Base-by-base conservation (phyloP, 2,888 invertebrate species). In the Adelognathus sp. region DNA sequence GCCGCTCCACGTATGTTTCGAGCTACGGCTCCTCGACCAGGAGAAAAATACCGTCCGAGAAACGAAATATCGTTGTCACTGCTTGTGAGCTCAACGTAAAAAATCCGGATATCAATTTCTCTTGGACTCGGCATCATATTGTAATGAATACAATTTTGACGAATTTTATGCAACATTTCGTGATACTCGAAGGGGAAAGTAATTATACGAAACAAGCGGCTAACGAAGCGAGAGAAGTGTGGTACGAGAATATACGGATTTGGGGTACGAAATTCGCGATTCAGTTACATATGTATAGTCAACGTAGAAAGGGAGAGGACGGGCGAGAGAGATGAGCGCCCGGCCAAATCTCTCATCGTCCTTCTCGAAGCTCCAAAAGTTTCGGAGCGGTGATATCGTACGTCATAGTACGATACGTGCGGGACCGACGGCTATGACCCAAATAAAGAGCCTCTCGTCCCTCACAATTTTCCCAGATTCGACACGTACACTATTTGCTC, bases 381-480 rank as follows among this genome's bases (percentile, higher is more conserved):
- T 74, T 74, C 52, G 46, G n/a, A n/a, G 36, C 69, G 41, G 63
- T 56, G 73, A 78, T 78, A 69, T 73, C 63, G 29, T 58, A 70
- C 70, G 70, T 76, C 64, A 50, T 33, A 63, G 69, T 69, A 73
- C 63, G 72, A 67, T 66, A 67, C 61, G 56, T 41, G 16, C 61
- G 36, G 36, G 46, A 52, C 63, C 67, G 73, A 54, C 60, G 72
- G 77, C 64, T 66, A 69, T 78, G 78, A 78, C 73, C 73, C 73
- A 73, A 73, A 78, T 70, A 78, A 64, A 73, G 73, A 58, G 64
- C 63, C 73, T 78, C 73, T 50, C 50, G 69, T 73, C 41, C 61
- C 61, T 72, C 73, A 64, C 73, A 73, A 64, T 52, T 78, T 78
- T 64, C 56, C 67, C 63, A 33, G 54, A 54, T 33, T 16, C 72